Evolutionary conservation across 2,797 vertebrate genomes (phyloP), one percentile per base, ranked within the genome.

Genomic region (Hippocampus kuda): DNA sequence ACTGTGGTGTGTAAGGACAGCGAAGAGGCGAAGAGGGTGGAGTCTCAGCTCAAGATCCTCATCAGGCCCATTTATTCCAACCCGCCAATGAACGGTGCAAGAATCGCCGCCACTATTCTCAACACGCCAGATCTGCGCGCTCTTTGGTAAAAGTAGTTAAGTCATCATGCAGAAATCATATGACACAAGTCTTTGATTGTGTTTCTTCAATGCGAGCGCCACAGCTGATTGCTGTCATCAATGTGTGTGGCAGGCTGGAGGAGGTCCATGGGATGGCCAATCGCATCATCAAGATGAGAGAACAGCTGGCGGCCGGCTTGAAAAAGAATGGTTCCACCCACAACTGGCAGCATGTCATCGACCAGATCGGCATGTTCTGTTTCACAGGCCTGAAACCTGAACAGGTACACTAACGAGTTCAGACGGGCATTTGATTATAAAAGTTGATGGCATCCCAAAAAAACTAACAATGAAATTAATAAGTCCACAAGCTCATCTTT

Each of bases 331-430:
- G 96, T 18, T 99, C 97, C 71, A 85, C 90, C 70, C 93, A 89
- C 78, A 95, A 92, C 88, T 99, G 97, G 97, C 94, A 99, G 82
- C 97, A 99, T 54, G 96, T 99, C 85, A 95, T 80, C 0, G 95
- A 99, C 86, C 97, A 99, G 89, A 99, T 99, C 0, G 97, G 97
- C 86, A 99, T 99, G 97, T 99, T 99, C 82, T 99, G 97, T 88
- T 99, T 96, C 85, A 99, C 96, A 0, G 97, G 97, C 65, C 93
- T 99, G 27, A 98, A 97, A 78, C 93, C 94, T 0, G 96, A 98
- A 22, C 97, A 99, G 95, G 97, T 96, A 56, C 53, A 13, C 53
- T 4, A 24, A n/a, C 53, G 10, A 38, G 34, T 38, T 38, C n/a
- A n/a, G n/a, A 12, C 10, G 1, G 8, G 53, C 8, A 53, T 53